Base-by-base conservation (phyloP, 2,797 vertebrate genomes). In the Poecilia velifera region DNA sequence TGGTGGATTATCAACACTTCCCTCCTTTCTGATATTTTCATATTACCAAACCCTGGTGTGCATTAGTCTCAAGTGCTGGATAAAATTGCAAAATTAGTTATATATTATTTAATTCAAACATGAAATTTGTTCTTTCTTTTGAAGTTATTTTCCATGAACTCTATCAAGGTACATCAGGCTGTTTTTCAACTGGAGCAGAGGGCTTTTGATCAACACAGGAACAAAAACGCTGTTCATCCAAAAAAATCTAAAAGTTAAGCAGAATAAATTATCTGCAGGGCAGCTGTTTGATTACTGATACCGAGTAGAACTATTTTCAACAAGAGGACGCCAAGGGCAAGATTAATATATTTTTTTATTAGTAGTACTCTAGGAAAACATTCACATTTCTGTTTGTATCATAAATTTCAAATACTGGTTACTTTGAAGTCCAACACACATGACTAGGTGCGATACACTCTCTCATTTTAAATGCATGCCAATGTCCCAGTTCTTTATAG, bases 221-320 rank as follows among this genome's bases (percentile, higher is more conserved):
- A 81, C 16, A 81, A 87, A 80, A 76, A 66, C 10, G 4, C 57
- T 20, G 55, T 77, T 73, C 71, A 41, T 43, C 25, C 66, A 36
- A 36, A 49, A 75, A 87, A 85, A 87, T 84, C 55, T 64, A 83
- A 83, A 87, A 66, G 82, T 81, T 66, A 66, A 20, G 72, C 70
- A 78, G 46, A 68, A 86, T 83, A 13, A 81, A 88, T 86, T 74
- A 83, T 89, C 72, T 83, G 86, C 57, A 74, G 73, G 68, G 28
- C 70, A 74, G 72, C 75, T 87, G 77, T 90, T 45, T 87, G 80
- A 86, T 82, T 83, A 80, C 81, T 78, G 16, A 39, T 55, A 73
- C 20, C 74, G 70, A 81, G 73, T 83, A 76, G 39, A 31, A 47
- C 64, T 74, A 74, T 87, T 90, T 89, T 91, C 78, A 90, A 85